A percentile compares a stretch with the other conserved stretches of the same genome.
These are phyloP conservation scores for Gobiocypris rarus DNA, from an alignment of 2,113 vertebrate species.

Conservation along the genomic window DNA sequence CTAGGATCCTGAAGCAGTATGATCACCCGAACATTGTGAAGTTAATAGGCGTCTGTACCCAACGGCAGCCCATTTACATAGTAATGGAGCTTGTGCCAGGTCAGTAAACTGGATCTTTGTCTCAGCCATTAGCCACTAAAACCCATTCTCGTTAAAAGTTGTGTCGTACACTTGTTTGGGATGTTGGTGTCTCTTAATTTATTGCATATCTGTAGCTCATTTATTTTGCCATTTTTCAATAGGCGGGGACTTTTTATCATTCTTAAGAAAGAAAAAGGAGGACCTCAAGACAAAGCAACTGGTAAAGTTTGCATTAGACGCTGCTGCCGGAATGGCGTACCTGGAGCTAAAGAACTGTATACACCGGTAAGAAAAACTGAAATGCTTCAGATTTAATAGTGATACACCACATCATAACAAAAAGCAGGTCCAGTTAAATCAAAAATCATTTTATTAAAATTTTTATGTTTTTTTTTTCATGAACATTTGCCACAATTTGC, in stretches of 20 bases:
- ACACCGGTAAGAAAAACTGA: conserved; percentile 84
- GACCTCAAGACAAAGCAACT: conserved; percentile 93
- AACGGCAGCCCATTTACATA: conserved; percentile 97
- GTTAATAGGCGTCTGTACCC: conserved; percentile 96
- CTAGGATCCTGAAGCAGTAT: conserved; percentile 97
- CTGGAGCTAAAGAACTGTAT: conserved; percentile 96
- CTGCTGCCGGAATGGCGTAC: conserved; percentile 93
- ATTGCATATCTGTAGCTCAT: conserved; percentile 5
- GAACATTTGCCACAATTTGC: background rate
- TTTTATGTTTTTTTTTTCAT: too few species aligned
- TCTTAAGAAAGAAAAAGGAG: conserved; percentile 95
- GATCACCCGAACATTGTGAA: conserved; percentile 99
- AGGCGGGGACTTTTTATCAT: conserved; percentile 97
- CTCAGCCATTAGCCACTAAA: conserved; percentile 4
- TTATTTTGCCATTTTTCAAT: background rate
- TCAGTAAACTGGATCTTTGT: conserved; percentile 66
- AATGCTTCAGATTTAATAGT: background rate
- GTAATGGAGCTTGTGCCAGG: conserved; percentile 98
- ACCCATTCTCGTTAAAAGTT: conserved; percentile 18
- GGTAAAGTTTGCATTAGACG: conserved; percentile 90
- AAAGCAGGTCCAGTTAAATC: background rate
- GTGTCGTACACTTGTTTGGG: background rate
- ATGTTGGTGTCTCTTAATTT: conserved; percentile 19
- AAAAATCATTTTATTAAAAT: too few species aligned
- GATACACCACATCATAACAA: background rate